A percentile compares a stretch with the other conserved stretches of the same genome.
phyloP scores from a whole-genome alignment of 1,140 invertebrate species.

The Aricia agestis region DNA sequence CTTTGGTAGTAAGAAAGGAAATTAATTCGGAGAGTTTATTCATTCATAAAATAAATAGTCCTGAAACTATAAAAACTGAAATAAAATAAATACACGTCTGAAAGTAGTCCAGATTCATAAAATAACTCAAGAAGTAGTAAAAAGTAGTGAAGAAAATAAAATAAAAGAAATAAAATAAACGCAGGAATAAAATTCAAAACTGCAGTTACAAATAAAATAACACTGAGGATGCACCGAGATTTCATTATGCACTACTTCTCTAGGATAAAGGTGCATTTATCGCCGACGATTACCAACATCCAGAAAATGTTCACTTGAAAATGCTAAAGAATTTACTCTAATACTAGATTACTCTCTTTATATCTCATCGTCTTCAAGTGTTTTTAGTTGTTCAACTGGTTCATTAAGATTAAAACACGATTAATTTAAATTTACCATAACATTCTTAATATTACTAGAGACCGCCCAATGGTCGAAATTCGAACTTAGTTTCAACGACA shows the following conservation, averaged over 20 bases:
- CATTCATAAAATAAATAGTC: background rate
- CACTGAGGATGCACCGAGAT: background rate
- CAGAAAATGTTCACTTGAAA: slow-evolving; percentile 10
- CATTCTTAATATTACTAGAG: background rate
- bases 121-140: background rate
- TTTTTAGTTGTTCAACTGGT: background rate
- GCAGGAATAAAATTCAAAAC: slow-evolving; percentile 3
- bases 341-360: slow-evolving; percentile 10
- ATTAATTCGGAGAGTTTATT: background rate
- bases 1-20: background rate
- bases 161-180: background rate
- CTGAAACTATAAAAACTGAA: background rate
- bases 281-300: slow-evolving; percentile 2
- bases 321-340: slow-evolving; percentile 5
- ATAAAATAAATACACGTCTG: background rate
- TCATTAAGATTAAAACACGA: background rate
- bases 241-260: background rate
- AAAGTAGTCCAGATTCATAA: background rate
- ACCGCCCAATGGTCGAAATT: no score
- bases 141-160: background rate
- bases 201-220: slow-evolving; percentile 2
- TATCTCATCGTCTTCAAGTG: slow-evolving; percentile 5
- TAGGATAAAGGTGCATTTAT: background rate
- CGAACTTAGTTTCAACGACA: no score
- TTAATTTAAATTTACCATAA: background rate